Base-by-base conservation (phyloP, 2,888 invertebrate genomes). In the Bellardia bayeri region DNA sequence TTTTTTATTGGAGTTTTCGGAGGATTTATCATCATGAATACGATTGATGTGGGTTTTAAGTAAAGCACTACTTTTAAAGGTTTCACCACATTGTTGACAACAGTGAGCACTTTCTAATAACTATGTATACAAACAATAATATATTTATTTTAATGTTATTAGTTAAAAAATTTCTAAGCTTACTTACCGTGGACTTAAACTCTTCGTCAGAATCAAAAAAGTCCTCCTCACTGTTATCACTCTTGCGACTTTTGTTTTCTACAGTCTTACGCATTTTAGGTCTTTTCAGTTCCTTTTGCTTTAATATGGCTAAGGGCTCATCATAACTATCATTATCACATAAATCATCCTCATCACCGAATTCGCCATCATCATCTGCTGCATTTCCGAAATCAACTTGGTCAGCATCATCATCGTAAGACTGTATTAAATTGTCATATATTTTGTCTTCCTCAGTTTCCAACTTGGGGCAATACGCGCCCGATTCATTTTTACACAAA, bases 11-110 rank as follows among this genome's bases (percentile, higher is more conserved):
- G 61, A 72, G 30, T 33, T 56, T 40, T 82, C 78, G 1, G 74
- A 78, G 2, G 78, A 69, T 66, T 88, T 83, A 11, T 82, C 76
- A 66, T 71, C 75, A 14, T 87, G 87, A 16, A 75, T 71, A 5
- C 90, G 87, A 45, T 88, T 91, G 4, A 90, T 63, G 63, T 91
- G 91, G 63, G 89, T 89, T 3, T 89, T 87, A 42, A 91, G 63
- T 7, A 88, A 88, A 4, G 89, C 85, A 66, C 87, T 86, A 7
- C 89, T 90, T 40, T 90, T 88, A 78, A 91, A 92, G 16, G 83
- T 54, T 72, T 91, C 90, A 2, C 89, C 89, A 74, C 92, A 92
- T 37, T 90, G 89, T 33, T 90, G 86, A 76, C 91, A 91, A 23
- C 66, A 42, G 14, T 49, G 33, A 37, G 56, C n/a, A 3, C 16